Base-by-base conservation (phyloP, 2,888 invertebrate genomes). In the Ferdinandea cuprea region DNA sequence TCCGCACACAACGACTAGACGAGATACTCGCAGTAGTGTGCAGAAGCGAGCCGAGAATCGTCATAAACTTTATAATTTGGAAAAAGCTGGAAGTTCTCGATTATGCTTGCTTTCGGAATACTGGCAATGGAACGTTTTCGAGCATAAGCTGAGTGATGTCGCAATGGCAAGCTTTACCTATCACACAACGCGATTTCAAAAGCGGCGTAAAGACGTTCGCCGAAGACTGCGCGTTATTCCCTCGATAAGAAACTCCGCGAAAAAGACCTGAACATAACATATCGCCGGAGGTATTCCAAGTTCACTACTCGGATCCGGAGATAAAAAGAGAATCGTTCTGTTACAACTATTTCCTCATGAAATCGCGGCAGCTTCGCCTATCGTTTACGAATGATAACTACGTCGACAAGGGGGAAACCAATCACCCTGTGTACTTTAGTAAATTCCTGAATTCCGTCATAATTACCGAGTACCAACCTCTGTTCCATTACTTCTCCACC, bases 21-120 rank as follows among this genome's bases (percentile, higher is more conserved):
- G 85, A 85, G 3, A 85, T 86, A 1, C 86, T 89, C 72, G 68
- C 85, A 1, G 68, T 88, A 0, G 44, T 88, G 8, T 86, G 85
- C 2, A 63, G 85, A 8, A 88, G 88, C 0, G 88, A 89, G 32
- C 87, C 88, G 0, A 86, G 89, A 3, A 87, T 89, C 3, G 85
- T 89, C 0, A 87, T 86, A 44, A 89, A 89, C 68, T 89, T 87
- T 37, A 85, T 90, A 44, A 65, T 90, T n/a, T 89, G 89, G 89
- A 90, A 87, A 52, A 87, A 87, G 4, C 86, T 86, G 2, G 85
- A 86, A 32, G 71, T 83, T 0, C 69, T 90, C 0, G 48, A 61
- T 0, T 87, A 86, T 2, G 87, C 87, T 9, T 89, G 89, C 44
- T 90, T 86, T 35, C 65, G 81, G 5, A 90, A 58, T 90, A 90